Evolutionary conservation across 2,888 invertebrate species (phyloP), one percentile per base, ranked within the genome.

Genomic region (Proisotoma minuta): DNA sequence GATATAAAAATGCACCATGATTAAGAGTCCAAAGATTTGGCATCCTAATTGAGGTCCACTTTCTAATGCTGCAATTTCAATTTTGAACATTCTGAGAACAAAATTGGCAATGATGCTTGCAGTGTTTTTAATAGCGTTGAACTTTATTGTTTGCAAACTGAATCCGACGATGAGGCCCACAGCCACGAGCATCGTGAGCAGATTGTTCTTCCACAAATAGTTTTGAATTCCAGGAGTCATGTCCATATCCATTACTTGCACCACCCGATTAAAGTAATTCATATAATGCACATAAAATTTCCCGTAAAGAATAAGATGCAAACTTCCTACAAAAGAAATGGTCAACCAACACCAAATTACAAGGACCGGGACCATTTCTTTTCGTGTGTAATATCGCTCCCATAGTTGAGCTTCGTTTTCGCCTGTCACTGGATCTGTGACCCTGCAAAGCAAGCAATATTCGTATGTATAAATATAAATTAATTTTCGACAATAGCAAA

Each of bases 251-350:
- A 68, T 66, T 4, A 69, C 43, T 28, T 52, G 52, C 3, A 52
- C 71, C 1, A 66, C 63, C 39, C 63, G 57, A 22, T 69, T 69
- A 59, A 69, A 71, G 57, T 69, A 69, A 52, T 69, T 69, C 61
- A 71, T 69, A 53, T 65, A 69, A n/a, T 69, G 65, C 10, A 68
- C 68, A 43, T 65, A 68, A 20, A 59, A 66, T 15, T 63, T 64
- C 4, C 66, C 67, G 26, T 68, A 60, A 0, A 54, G 27, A 10
- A 71, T 52, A 20, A 67, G 59, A 18, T 68, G 65, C 12, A 61
- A 28, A 39, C 65, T 65, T 22, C 68, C 68, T 15, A 59, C 57
- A 10, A 50, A 59, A 0, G 68, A 57, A 10, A 68, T 65, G 15
- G 65, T 63, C 47, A 63, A 47, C 68, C 68, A 68, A 1, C 57